phyloP scores from a whole-genome alignment of 2,113 vertebrate genomes.

The Gnathonemus echidnorhynchus region DNA sequence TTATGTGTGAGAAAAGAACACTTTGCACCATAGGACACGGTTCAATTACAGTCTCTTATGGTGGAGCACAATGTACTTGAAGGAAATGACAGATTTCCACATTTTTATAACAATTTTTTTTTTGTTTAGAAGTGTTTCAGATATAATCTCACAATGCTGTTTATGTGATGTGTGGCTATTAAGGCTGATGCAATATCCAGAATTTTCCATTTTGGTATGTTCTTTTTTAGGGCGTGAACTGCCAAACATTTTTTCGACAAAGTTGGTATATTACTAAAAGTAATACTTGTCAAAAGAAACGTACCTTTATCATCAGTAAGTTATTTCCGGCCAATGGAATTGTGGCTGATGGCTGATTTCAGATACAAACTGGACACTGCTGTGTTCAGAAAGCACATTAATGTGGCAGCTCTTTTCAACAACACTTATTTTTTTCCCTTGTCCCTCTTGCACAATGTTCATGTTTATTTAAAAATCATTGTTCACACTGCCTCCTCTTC shows the following conservation, averaged over 20 bases:
- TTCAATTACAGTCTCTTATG: conserved; percentile 39
- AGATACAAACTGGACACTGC: neutral
- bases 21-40: conserved; percentile 33
- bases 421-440: neutral
- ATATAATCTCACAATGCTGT: neutral
- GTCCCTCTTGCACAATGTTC: neutral
- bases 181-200: neutral
- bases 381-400: neutral
- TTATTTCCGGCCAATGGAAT: neutral
- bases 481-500: neutral
- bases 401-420: neutral
- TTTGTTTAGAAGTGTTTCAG: neutral
- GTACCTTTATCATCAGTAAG: neutral
- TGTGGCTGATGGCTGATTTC: neutral
- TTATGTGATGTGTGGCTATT: neutral
- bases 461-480: neutral
- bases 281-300: neutral
- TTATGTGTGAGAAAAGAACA: conserved; percentile 26
- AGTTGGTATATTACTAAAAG: neutral
- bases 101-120: neutral
- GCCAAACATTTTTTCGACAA: neutral
- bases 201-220: neutral
- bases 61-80: conserved; percentile 31
- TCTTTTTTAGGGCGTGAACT: neutral
- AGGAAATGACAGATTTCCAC: conserved; percentile 17